phyloP scores from a whole-genome alignment of 2,888 invertebrate genomes.

The Cephus nigrinus region DNA sequence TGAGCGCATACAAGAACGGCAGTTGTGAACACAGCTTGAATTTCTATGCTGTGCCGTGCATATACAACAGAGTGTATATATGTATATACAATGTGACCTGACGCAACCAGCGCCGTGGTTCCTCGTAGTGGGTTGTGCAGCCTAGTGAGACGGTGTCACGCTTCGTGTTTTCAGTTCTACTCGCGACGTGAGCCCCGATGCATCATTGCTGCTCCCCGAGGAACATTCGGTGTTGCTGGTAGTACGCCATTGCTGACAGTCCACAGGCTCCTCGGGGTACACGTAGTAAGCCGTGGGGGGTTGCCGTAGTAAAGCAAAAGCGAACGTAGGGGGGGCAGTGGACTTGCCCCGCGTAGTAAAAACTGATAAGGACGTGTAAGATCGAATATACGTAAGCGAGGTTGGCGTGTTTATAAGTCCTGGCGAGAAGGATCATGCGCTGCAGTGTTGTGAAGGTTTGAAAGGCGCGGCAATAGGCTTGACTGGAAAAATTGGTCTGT shows the following conservation, averaged over 20 bases:
- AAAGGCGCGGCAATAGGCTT: not conserved
- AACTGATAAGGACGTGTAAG: not conserved
- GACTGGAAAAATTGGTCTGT: not conserved
- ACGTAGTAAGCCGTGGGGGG: not conserved
- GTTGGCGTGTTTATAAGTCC: not conserved
- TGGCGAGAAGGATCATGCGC: not conserved
- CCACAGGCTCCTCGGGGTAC: not conserved
- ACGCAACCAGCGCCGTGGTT: not conserved
- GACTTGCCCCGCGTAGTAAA: not conserved
- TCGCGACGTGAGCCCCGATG: constrained; percentile 46
- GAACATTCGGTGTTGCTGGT: not conserved
- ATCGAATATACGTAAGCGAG: not conserved
- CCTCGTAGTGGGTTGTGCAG: constrained; percentile 2
- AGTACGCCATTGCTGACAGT: not conserved
- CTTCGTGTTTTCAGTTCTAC: constrained; percentile 56
- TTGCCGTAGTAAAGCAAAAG: not conserved
- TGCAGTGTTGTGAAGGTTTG: not conserved
- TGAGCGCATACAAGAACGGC: not conserved
- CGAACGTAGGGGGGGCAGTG: not conserved
- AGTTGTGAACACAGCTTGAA: constrained; percentile 1
- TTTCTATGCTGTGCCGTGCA: constrained; percentile 1
- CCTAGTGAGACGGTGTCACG: constrained; percentile 39
- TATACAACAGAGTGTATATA: not conserved
- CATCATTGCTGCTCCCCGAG: constrained; percentile 10
- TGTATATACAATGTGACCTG: not conserved